Evolutionary conservation across 1,140 invertebrate species (phyloP).

Genomic region (Drosophila yakuba): DNA sequence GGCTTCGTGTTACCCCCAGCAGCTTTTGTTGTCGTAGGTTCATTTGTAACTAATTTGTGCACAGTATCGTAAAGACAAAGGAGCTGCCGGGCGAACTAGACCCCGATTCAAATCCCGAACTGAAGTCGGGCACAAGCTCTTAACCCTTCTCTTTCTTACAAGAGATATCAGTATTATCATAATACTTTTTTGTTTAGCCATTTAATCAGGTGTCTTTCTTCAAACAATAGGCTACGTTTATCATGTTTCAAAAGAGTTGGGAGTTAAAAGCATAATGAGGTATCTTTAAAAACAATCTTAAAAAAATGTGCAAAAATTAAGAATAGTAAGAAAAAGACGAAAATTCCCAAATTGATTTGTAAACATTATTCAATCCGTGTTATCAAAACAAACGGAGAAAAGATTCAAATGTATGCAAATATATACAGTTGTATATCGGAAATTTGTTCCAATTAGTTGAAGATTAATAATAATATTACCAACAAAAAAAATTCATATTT

Average conservation of each 20-base stretch:
- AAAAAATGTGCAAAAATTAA: background rate
- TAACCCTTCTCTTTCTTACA: conserved; percentile 16
- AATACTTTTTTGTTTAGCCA: too few species aligned
- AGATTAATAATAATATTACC: background rate
- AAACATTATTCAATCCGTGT: conserved; percentile 12
- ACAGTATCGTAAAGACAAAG: conserved; percentile 72
- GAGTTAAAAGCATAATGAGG: conserved; percentile 1
- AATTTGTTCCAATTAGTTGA: background rate
- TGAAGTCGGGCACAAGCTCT: background rate
- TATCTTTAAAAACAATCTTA: background rate
- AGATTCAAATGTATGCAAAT: conserved; percentile 25
- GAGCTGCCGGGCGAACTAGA: conserved; percentile 26
- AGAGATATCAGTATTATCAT: too few species aligned
- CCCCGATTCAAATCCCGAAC: background rate
- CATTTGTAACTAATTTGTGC: conserved; percentile 82
- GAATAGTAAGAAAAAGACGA: conserved; percentile 1
- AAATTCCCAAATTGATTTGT: conserved; percentile 13
- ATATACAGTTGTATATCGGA: conserved; percentile 9
- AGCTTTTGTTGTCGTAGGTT: conserved; percentile 76
- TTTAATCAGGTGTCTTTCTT: background rate
- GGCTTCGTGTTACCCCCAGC: conserved; percentile 68
- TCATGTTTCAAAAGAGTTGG: background rate
- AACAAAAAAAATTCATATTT: background rate
- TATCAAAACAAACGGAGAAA: conserved; percentile 10
- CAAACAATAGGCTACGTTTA: background rate